Evolutionary conservation across 2,888 invertebrate species (phyloP).

Genomic region (Pemphredon lugubris): DNA sequence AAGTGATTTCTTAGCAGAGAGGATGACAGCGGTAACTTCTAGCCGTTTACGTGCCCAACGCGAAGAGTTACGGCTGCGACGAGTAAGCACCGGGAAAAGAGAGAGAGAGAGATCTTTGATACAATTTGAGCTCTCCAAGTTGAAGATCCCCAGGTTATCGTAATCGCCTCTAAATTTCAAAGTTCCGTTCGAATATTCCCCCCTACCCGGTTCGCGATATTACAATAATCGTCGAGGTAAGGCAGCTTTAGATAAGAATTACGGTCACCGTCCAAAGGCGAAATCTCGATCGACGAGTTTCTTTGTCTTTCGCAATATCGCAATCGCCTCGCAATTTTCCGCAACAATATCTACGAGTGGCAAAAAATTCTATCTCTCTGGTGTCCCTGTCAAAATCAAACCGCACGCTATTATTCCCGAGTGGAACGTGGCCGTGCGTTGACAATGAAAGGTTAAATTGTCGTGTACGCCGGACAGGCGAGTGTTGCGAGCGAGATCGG

Average conservation of each 20-base stretch:
- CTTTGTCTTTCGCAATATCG: constrained; percentile 57
- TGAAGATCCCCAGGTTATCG: too few relatives aligned
- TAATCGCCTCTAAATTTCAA: too few relatives aligned
- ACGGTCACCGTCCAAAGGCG: constrained; percentile 25
- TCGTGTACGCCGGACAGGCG: constrained; percentile 1
- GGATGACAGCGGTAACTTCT: constrained; percentile 6
- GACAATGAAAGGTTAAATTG: constrained; percentile 29
- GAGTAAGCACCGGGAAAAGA: too few relatives aligned
- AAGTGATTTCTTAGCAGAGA: constrained; percentile 46
- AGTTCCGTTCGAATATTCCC: not conserved
- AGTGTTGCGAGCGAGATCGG: constrained; percentile 15
- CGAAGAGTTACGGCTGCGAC: not conserved
- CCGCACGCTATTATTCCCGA: constrained; percentile 24
- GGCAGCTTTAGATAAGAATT: constrained; percentile 43
- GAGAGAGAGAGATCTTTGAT: too few relatives aligned
- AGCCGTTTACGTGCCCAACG: not conserved
- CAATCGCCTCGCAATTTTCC: constrained; percentile 52
- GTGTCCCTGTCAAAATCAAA: constrained; percentile 60
- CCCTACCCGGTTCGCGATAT: too few relatives aligned
- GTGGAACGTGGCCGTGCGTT: constrained; percentile 22
- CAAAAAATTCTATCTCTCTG: constrained; percentile 44
- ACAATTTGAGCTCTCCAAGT: too few relatives aligned
- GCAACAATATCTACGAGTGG: constrained; percentile 32
- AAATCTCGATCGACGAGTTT: constrained; percentile 62
- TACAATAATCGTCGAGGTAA: too few relatives aligned